Percentiles rank a stretch among this genome's conserved stretches.
Conservation (phyloP, 2,113 vertebrate species). For the Pelodiscus sinensis region DNA sequence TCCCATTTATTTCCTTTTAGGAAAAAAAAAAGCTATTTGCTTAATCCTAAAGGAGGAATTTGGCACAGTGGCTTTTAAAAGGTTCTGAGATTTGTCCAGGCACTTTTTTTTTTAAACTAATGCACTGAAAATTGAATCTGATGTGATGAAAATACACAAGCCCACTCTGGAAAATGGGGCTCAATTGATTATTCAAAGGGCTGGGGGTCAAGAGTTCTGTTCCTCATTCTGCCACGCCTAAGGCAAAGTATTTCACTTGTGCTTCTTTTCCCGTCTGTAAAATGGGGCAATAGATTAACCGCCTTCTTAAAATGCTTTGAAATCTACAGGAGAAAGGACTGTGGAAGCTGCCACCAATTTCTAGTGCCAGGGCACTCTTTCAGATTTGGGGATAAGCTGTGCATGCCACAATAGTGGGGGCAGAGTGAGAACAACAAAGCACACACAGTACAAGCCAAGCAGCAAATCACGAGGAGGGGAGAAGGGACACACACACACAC, state of each 20-base stretch:
- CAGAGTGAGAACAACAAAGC: no score
- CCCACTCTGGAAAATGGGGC: background rate
- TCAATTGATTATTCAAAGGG: rapidly evolving
- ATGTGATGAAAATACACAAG: background rate
- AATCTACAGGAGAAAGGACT: background rate
- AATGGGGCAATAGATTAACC: background rate
- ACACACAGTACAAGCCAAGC: no score
- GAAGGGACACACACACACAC: no score
- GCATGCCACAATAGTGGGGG: no score
- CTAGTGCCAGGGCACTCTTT: background rate
- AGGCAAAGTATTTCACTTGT: background rate
- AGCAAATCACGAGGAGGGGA: no score
- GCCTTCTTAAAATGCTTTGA: background rate
- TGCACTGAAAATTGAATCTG: background rate
- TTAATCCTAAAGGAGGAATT: background rate
- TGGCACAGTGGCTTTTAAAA: background rate
- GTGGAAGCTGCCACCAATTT: rapidly evolving
- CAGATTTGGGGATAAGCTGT: no score
- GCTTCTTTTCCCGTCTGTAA: background rate
- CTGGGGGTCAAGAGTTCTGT: background rate
- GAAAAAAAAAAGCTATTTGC: background rate
- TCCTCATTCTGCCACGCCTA: background rate
- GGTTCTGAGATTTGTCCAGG: background rate
- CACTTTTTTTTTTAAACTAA: background rate
- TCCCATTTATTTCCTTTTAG: background rate